A percentile compares a stretch with the other conserved stretches of the same genome.
Evolutionary conservation across 2,797 vertebrate species (phyloP).

Genomic region (Chaetophractus vellerosus): DNA sequence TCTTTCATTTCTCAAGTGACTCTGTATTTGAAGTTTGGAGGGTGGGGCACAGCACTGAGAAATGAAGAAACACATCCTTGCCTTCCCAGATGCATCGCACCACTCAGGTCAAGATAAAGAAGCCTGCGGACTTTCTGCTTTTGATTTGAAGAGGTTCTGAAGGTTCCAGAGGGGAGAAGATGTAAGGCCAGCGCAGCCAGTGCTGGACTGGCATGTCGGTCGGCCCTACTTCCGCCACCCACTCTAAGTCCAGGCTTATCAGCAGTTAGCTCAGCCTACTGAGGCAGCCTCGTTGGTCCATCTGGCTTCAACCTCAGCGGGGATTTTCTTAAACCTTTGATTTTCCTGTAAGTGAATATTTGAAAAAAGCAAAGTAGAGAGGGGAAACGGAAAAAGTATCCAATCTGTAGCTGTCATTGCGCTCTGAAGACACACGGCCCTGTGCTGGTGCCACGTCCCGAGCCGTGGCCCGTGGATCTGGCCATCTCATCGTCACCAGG

Average conservation of each 20-base stretch:
- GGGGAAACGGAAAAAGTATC: background rate
- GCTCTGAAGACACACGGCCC: slow-evolving; percentile 46
- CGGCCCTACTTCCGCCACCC: background rate
- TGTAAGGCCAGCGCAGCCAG: background rate
- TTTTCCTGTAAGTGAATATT: slow-evolving; percentile 54
- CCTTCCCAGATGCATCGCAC: background rate
- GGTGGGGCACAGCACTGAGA: background rate
- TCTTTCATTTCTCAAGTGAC: slow-evolving; percentile 47
- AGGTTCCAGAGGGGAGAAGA: background rate
- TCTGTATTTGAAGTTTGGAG: background rate
- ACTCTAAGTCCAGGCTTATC: background rate
- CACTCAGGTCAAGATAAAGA: background rate
- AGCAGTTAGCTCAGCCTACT: background rate
- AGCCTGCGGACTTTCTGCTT: background rate
- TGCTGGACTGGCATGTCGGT: background rate
- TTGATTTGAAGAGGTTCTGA: background rate
- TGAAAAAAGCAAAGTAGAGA: slow-evolving; percentile 28
- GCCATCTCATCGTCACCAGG: slow-evolving; percentile 76
- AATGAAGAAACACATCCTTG: background rate
- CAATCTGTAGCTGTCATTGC: background rate
- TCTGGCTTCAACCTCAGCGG: background rate
- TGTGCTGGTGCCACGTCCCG: slow-evolving; percentile 78
- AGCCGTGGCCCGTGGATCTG: slow-evolving; percentile 74
- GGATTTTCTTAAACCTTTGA: slow-evolving; percentile 18
- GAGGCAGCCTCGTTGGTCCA: background rate